Evolutionary conservation across 1,140 invertebrate species (phyloP).

Genomic region (Magallana ariakensis): DNA sequence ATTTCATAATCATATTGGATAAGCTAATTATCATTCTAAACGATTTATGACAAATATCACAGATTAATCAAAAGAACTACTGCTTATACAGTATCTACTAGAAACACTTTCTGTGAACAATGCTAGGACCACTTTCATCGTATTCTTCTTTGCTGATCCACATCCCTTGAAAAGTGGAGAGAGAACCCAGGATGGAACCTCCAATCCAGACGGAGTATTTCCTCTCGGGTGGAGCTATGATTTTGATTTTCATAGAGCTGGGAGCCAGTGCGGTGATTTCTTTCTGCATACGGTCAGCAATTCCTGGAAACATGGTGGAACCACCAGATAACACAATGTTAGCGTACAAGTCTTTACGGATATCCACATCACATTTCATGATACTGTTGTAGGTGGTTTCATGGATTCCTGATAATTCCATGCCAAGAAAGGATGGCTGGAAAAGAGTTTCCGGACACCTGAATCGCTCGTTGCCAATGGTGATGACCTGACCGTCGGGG

Average conservation of each 20-base stretch:
- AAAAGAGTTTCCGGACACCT: constrained; percentile 84
- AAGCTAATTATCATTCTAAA: too few relatives aligned
- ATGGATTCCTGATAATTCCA: constrained; percentile 72
- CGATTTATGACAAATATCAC: too few relatives aligned
- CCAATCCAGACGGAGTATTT: constrained; percentile 71
- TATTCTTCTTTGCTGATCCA: constrained; percentile 84
- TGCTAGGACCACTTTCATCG: constrained; percentile 83
- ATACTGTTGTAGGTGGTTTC: constrained; percentile 93
- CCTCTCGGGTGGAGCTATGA: constrained; percentile 82
- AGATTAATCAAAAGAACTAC: too few relatives aligned
- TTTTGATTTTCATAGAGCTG: constrained; percentile 88
- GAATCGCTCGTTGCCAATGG: constrained; percentile 75
- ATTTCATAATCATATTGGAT: too few relatives aligned
- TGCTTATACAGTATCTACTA: constrained; percentile 21
- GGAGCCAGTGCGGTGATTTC: constrained; percentile 88
- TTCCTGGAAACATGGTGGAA: constrained; percentile 81
- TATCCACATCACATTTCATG: constrained; percentile 84
- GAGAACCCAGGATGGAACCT: constrained; percentile 84
- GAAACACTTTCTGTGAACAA: constrained; percentile 84
- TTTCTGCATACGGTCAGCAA: constrained; percentile 81
- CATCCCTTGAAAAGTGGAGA: constrained; percentile 84
- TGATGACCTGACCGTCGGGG: constrained; percentile 78
- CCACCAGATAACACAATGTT: constrained; percentile 85
- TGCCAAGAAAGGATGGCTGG: constrained; percentile 81
- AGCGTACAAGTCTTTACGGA: constrained; percentile 92